Base-by-base conservation (phyloP, 2,888 invertebrate species). In the Trachelus iudaicus region DNA sequence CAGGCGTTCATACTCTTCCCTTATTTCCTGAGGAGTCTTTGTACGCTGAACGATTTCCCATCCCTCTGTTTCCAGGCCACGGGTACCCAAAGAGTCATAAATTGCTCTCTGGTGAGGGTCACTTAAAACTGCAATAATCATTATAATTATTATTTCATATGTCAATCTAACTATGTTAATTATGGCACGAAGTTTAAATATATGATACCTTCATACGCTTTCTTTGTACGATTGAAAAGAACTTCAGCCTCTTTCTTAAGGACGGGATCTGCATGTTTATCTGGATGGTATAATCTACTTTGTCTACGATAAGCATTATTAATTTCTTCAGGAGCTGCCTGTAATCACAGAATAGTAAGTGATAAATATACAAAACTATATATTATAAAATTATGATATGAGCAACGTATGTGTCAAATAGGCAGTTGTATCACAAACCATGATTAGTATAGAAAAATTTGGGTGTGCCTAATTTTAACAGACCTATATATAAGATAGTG, bases 101-200 rank as follows among this genome's bases (percentile, higher is more conserved):
- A 99, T 98, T 0, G 98, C 98, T 89, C 99, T 94, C 90, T 96
- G 96, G 88, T 98, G 98, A 1, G 98, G 96, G 93, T 99, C 98
- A 33, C 95, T 96, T 71, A 99, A 92, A 56, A 99, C 98, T 96
- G 87, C 56, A 23, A 23, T 23, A 9, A 56, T 23, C 3, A 73
- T n/a, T 34, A 77, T 12, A 4, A 12, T 69, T 30, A 34, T 75
- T 69, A 71, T 35, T 31, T 37, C 30, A 74, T 35, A 80, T 35
- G 11, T 13, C 34, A 34, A 69, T 15, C 34, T 15, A n/a, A 34
- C 37, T 73, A 34, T 75, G n/a, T 30, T 40, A 56, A 75, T 34
- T 76, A 76, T 69, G 1, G 13, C 13, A 23, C 4, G 73, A 71
- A 69, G n/a, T 11, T 33, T 30, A 13, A 68, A 34, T n/a, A 69